Base-by-base conservation (phyloP, 2,113 vertebrate species). In the Onychostoma macrolepis region DNA sequence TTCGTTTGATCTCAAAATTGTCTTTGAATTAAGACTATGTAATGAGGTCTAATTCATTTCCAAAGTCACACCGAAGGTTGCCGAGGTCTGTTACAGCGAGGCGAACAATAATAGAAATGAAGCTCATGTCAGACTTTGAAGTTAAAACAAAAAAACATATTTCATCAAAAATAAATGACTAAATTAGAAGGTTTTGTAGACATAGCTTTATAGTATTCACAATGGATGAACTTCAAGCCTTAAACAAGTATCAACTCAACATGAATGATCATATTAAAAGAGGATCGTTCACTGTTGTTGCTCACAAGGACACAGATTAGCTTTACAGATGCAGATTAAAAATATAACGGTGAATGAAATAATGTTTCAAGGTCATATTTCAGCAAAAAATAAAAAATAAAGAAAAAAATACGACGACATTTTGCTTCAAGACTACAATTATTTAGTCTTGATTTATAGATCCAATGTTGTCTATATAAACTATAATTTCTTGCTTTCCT, bases 111-210 rank as follows among this genome's bases (percentile, higher is more conserved):
- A 63, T 53, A 45, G 17, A 30, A 71, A 71, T 33, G 3, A 48
- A 30, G 11, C 79, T 80, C 21, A 81, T 9, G 6, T 17, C 45
- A n/a, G 45, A 83, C 80, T 83, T 69, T 83, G 80, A 50, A 15
- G 26, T n/a, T 15, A 26, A 48, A 83, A 48, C 7, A 6, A 83
- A 83, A 2, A 36, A 0, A 11, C n/a, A 24, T 4, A 12, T 45
- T 48, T 33, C 26, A 45, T 83, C 58, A 43, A 80, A 75, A 58
- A 67, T 43, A 9, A 65, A 65, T 21, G 38, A 45, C 33, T 65
- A 11, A 43, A 65, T 0, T 36, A 21, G 12, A 45, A 45, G 74
- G 12, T 76, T 76, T 13, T 45, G 24, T 76, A 48, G 41, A 45
- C 2, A 3, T 26, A 3, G 2, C 12, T 13, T 26, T 45, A 45